These are phyloP conservation scores for Enteromius argenteus DNA, from an alignment of 2,797 vertebrate genomes.

Conservation along the genomic window DNA sequence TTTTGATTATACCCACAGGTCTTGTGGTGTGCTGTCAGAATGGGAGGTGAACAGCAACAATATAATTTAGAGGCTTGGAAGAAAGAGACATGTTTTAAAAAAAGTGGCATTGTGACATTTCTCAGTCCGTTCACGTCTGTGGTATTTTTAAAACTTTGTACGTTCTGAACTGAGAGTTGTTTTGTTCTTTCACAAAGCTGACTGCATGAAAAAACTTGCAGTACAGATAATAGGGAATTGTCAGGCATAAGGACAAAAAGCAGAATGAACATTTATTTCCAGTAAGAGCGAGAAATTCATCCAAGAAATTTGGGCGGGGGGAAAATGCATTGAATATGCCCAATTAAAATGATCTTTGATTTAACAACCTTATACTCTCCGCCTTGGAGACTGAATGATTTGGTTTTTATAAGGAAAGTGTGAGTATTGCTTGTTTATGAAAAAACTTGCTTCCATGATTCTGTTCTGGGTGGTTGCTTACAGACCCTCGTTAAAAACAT, in stretches of 20 bases:
- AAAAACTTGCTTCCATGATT: background rate
- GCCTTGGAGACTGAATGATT: background rate
- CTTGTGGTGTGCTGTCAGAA: slow-evolving; percentile 43
- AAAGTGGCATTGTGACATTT: background rate
- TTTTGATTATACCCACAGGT: slow-evolving; percentile 30
- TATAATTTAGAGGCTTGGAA: slow-evolving; percentile 1
- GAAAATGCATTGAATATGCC: background rate
- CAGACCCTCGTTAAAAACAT: background rate
- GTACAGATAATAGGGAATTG: slow-evolving; percentile 14
- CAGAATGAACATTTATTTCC: slow-evolving; percentile 32
- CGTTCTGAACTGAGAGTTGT: background rate
- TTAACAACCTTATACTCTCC: background rate
- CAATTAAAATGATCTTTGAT: background rate
- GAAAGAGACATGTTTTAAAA: background rate
- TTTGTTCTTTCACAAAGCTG: slow-evolving; percentile 4
- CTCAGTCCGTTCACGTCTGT: background rate
- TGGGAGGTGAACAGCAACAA: slow-evolving; percentile 17
- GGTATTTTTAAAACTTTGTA: slow-evolving; percentile 1
- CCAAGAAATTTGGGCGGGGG: background rate
- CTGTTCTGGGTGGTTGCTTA: background rate
- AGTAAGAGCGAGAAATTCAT: background rate
- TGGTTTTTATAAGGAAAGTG: background rate
- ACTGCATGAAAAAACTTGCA: background rate
- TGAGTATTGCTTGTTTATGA: background rate
- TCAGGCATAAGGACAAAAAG: slow-evolving; percentile 6